These are phyloP conservation scores for Raja brachyura DNA, from an alignment of 2,113 vertebrate genomes.

Conservation along the genomic window DNA sequence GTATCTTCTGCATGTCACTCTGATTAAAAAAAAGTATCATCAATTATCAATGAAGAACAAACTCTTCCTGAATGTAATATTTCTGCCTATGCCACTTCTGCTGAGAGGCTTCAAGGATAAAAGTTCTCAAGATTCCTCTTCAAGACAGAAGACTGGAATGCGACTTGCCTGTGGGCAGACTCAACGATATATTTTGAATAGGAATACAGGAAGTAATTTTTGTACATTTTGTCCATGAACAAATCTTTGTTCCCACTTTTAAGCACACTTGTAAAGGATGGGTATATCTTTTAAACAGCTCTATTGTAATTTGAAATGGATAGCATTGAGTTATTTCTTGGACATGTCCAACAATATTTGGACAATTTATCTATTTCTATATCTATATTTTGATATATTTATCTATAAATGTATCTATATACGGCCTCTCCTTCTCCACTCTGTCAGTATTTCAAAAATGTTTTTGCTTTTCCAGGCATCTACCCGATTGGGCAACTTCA, in stretches of 20 bases:
- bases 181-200: neutral
- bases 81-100: too few species aligned
- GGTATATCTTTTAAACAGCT: neutral
- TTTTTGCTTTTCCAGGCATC: too few species aligned
- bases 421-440: too few species aligned
- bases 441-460: too few species aligned
- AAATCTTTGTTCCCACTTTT: neutral
- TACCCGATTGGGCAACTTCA: too few species aligned
- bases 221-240: neutral
- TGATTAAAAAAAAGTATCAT: neutral
- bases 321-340: neutral
- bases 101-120: too few species aligned
- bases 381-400: neutral
- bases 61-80: neutral
- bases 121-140: too few species aligned
- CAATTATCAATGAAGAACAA: conserved; percentile 13
- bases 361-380: neutral
- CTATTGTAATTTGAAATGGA: neutral
- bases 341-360: neutral
- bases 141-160: too few species aligned
- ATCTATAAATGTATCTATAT: too few species aligned
- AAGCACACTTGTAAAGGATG: neutral
- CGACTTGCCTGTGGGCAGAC: neutral
- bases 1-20: neutral
- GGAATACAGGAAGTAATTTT: neutral